A percentile compares a stretch with the other conserved stretches of the same genome.
Conservation (phyloP, 1,140 invertebrate species). For the Pissodes strobi region DNA sequence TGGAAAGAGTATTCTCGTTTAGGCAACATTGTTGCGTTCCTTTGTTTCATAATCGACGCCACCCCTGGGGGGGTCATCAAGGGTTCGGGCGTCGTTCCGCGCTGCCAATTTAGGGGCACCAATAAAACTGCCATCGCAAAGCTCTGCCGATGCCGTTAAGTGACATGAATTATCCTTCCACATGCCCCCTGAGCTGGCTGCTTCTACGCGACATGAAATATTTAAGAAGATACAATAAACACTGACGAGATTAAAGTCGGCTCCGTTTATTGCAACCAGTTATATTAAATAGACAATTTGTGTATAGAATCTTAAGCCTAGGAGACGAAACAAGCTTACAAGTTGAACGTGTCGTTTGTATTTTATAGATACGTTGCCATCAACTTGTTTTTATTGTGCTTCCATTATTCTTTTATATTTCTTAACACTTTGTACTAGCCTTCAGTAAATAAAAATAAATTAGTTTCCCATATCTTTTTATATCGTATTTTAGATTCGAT, state of each 20-base stretch:
- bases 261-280: constrained; percentile 32
- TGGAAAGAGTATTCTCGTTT: too few species aligned
- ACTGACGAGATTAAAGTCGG: constrained; percentile 36
- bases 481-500: too few species aligned
- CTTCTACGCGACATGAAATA: constrained; percentile 41
- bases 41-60: too few species aligned
- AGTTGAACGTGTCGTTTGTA: constrained; percentile 6
- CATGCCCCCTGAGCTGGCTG: constrained; percentile 30
- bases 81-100: constrained; percentile 20
- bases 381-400: not conserved
- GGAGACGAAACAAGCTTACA: constrained; percentile 12
- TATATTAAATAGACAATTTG: constrained; percentile 37
- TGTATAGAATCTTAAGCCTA: constrained; percentile 29
- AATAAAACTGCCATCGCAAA: constrained; percentile 56
- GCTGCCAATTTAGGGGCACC: constrained; percentile 53
- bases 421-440: too few species aligned
- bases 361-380: constrained; percentile 4
- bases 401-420: not conserved
- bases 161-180: constrained; percentile 55
- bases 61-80: constrained; percentile 20
- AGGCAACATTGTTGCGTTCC: too few species aligned
- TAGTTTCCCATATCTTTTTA: too few species aligned
- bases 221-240: constrained; percentile 40
- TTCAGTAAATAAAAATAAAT: too few species aligned
- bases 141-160: constrained; percentile 55